Evolutionary conservation across 2,888 invertebrate species (phyloP), one percentile per base, ranked within the genome.

Genomic region (Neoaliturus tenellus): DNA sequence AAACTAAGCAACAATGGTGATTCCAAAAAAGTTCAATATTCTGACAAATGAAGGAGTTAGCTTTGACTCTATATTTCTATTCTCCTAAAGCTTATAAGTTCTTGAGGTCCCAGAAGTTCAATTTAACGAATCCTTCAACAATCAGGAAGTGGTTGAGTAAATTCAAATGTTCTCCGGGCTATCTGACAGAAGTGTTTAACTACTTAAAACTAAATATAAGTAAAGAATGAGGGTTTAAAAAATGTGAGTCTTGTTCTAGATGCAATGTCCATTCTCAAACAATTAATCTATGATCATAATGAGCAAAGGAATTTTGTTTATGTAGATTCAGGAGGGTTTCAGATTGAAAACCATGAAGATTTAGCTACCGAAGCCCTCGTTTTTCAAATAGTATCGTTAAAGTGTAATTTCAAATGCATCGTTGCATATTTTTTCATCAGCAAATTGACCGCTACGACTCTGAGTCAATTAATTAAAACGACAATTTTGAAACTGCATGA

Each of bases 101-200:
- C 71, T 71, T 71, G 31, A 71, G 71, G 23, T 14, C 4, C 8
- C 25, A 71, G 8, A 33, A 33, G 31, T 71, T 71, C 12, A 12
- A 4, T 28, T 33, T 71, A 28, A 12, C 25, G 8, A 71, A 71
- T 71, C 71, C 71, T 25, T 8, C 71, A 8, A 71, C 71, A 25
- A 28, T 71, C 5, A 71, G 71, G 23, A 31, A 28, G 25, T 23
- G 71, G 71, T 33, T 71, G n/a, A 71, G 71, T 28, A 71, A 71
- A 71, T 71, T 71, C 23, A 71, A 31, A 10, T 71, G 31, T 71
- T 71, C 12, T 8, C 71, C 71, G 8, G 71, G 71, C 4, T 71
- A 14, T 39, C 12, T 39, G 39, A 8, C 39, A 39, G 39, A 39
- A 8, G 39, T 8, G 5, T 39, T 39, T 8, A 5, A 39, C 5